A percentile compares a stretch with the other conserved stretches of the same genome.
Conservation (phyloP, 2,113 vertebrate species). For the Neopipo cinnamomea region DNA sequence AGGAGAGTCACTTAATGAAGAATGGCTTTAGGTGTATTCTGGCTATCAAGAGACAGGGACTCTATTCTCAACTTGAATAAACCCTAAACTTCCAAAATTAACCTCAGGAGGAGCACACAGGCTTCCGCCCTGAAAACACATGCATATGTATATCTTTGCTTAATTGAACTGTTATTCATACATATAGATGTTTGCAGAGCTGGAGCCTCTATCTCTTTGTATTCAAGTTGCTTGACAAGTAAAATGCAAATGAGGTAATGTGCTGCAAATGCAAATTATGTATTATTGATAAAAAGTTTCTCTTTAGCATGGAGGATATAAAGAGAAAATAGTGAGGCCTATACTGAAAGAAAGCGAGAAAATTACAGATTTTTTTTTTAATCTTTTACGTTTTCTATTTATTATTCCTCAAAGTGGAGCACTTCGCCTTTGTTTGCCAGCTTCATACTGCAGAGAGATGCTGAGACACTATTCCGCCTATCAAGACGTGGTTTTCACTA, state of each 20-base stretch:
- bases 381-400: background rate
- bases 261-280: background rate
- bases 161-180: slow-evolving; percentile 42
- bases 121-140: background rate
- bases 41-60: background rate
- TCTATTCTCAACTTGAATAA: background rate
- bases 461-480: background rate
- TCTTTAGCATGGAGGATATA: background rate
- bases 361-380: accelerated
- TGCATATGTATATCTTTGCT: background rate
- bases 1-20: background rate
- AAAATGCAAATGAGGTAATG: slow-evolving; percentile 36
- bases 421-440: background rate
- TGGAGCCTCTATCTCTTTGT: slow-evolving; percentile 12
- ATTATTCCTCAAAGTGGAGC: background rate
- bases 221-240: slow-evolving; percentile 26
- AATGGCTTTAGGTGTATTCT: background rate
- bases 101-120: background rate
- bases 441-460: background rate
- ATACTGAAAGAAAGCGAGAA: background rate
- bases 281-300: slow-evolving; percentile 38
- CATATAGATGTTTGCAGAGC: background rate
- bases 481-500: background rate
- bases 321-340: background rate
- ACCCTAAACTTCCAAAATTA: background rate